Percentiles rank a stretch among this genome's conserved stretches.
phyloP scores from a whole-genome alignment of 2,888 invertebrate species.

The Tanypteryx hageni region DNA sequence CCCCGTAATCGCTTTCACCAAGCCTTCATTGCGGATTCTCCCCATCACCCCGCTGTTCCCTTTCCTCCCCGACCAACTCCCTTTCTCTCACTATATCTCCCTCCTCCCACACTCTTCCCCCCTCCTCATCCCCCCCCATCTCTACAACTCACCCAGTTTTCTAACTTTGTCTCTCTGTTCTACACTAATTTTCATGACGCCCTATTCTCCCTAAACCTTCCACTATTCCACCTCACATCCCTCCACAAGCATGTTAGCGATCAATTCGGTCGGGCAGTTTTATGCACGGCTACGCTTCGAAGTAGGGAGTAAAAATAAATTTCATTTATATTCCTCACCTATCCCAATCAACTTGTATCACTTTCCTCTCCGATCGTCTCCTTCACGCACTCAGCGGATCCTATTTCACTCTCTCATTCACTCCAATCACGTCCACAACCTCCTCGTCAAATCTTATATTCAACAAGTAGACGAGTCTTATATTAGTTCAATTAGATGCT shows the following conservation, averaged over 20 bases:
- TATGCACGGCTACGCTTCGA: not conserved
- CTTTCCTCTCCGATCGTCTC: too few relatives aligned
- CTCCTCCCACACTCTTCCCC: not conserved
- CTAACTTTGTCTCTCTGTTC: not conserved
- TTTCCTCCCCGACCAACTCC: too few relatives aligned
- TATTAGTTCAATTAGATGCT: too few relatives aligned
- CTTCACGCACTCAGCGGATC: too few relatives aligned
- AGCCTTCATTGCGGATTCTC: too few relatives aligned
- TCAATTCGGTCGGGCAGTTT: not conserved
- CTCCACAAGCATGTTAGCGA: not conserved
- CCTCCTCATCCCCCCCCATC: not conserved
- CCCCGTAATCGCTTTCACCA: too few relatives aligned
- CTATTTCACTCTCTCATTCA: too few relatives aligned
- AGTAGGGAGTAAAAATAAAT: not conserved
- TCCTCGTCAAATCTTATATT: too few relatives aligned
- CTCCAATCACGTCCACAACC: too few relatives aligned
- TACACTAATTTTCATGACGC: not conserved
- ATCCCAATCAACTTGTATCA: too few relatives aligned
- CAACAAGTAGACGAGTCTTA: too few relatives aligned
- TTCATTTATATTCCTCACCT: not conserved
- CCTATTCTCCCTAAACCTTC: not conserved
- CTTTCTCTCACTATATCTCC: not conserved
- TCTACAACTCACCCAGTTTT: not conserved
- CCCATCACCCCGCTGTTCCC: too few relatives aligned
- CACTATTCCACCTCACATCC: not conserved